These are phyloP conservation scores for Cheiracanthium punctorium DNA, from an alignment of 2,888 invertebrate genomes.

Conservation along the genomic window DNA sequence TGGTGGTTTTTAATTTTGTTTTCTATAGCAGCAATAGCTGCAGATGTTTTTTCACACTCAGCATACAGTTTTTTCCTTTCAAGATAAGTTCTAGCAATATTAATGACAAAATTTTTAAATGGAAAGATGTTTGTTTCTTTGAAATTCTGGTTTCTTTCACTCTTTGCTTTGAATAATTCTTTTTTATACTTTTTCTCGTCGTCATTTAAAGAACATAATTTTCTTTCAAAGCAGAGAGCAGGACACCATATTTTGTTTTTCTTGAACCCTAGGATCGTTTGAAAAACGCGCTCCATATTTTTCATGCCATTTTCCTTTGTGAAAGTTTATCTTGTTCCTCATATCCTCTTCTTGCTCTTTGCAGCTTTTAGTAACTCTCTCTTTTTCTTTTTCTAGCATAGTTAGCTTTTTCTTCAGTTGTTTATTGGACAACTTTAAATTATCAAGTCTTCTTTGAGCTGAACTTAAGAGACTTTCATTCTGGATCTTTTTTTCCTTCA, in stretches of 20 bases:
- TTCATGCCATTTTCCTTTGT: background rate
- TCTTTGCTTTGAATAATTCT: background rate
- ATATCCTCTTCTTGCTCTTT: background rate
- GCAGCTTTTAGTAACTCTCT: background rate
- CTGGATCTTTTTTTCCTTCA: background rate
- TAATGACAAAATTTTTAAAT: background rate
- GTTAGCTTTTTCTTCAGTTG: background rate
- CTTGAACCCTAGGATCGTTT: background rate
- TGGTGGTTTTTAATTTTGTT: background rate
- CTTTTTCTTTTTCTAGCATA: background rate
- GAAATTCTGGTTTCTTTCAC: background rate
- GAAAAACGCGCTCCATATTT: background rate
- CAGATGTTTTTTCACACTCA: background rate
- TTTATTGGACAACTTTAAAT: background rate
- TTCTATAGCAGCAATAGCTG: background rate
- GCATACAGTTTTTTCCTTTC: background rate
- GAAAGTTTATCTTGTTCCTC: background rate
- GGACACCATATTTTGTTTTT: background rate
- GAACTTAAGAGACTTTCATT: background rate
- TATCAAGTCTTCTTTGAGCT: background rate
- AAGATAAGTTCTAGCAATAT: background rate
- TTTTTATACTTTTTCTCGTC: background rate
- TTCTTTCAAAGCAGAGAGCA: background rate
- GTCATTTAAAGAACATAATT: background rate
- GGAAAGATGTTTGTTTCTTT: background rate